Conservation (phyloP, 2,113 vertebrate genomes). For the Xenus cinereus region DNA sequence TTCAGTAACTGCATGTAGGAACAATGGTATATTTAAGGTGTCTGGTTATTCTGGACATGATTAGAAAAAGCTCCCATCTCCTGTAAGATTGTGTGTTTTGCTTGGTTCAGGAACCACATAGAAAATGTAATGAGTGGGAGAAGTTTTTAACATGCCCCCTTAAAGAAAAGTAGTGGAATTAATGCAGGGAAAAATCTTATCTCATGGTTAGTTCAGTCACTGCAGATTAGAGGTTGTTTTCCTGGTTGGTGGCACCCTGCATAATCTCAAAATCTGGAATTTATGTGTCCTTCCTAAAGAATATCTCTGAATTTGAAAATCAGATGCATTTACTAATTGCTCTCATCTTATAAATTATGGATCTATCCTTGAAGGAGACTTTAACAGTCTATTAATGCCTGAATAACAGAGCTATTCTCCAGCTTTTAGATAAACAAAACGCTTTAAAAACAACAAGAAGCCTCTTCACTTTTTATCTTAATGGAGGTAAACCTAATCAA, state of each 20-base stretch:
- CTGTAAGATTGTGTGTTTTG: fast-evolving
- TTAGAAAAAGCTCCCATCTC: not conserved
- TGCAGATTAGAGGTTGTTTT: not conserved
- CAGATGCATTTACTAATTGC: not conserved
- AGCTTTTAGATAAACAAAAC: constrained; percentile 20
- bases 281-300: not conserved
- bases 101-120: not conserved
- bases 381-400: not conserved
- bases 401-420: not conserved
- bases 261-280: not conserved
- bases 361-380: constrained; percentile 5
- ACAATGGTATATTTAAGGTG: not conserved
- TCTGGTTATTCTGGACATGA: not conserved
- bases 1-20: not conserved
- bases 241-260: not conserved
- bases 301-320: not conserved
- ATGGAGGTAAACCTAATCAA: constrained; percentile 53
- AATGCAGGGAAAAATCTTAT: not conserved
- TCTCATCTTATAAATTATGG: not conserved
- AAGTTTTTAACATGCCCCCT: not conserved
- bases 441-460: constrained; percentile 11
- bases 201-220: not conserved
- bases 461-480: constrained; percentile 47
- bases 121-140: not conserved
- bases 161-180: not conserved